Percentiles rank a stretch among this genome's conserved stretches.
Evolutionary conservation across 2,113 vertebrate species (phyloP).

Genomic region (Eleginops maclovinus): DNA sequence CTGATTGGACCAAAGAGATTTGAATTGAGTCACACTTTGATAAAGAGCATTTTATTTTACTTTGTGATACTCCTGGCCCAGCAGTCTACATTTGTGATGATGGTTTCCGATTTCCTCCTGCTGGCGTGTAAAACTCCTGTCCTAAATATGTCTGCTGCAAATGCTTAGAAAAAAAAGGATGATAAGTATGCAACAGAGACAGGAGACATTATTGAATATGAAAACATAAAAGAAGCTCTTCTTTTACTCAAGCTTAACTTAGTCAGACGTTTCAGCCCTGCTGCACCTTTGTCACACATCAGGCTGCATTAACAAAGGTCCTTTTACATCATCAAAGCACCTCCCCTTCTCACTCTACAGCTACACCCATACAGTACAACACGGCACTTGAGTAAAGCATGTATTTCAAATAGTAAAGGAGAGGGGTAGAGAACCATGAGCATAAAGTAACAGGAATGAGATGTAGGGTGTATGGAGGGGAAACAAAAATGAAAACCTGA

Average conservation of each 20-base stretch:
- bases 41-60: background rate
- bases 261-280: conserved; percentile 13
- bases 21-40: background rate
- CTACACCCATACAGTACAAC: background rate
- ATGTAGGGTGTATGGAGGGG: background rate
- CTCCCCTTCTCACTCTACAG: background rate
- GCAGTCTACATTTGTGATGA: conserved; percentile 7
- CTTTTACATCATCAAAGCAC: conserved; percentile 13
- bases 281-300: conserved; percentile 32
- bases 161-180: background rate
- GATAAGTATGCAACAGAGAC: conserved; percentile 18
- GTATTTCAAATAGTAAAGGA: conserved; percentile 2
- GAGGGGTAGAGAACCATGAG: background rate
- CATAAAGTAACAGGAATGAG: background rate
- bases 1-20: too few species aligned
- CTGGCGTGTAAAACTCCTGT: conserved; percentile 29
- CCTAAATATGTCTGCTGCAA: conserved; percentile 45
- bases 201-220: conserved; percentile 36
- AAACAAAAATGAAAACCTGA: background rate
- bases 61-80: background rate
- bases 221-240: conserved; percentile 17
- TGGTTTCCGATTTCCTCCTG: conserved; percentile 12
- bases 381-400: background rate
- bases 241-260: conserved; percentile 13
- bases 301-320: conserved; percentile 23